Evolutionary conservation across 1,140 invertebrate species (phyloP).

Genomic region (Metopolophium dirhodum): DNA sequence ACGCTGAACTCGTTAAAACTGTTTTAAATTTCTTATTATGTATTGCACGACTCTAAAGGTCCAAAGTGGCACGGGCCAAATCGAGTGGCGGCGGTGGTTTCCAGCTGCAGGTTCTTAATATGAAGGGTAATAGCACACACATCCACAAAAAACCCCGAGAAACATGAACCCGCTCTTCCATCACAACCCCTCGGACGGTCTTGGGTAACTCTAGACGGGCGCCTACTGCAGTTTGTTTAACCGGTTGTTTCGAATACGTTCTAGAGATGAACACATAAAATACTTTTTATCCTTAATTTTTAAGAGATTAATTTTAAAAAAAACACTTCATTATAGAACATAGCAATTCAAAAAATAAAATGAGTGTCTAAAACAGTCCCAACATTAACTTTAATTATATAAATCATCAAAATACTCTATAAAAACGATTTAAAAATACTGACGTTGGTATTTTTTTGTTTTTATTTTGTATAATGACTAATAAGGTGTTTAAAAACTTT

Average conservation of each 20-base stretch:
- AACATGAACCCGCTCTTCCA: conserved; percentile 47
- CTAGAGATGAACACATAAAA: conserved; percentile 40
- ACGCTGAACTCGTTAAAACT: conserved; percentile 43
- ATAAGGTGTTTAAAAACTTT: background rate
- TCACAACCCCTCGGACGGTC: conserved; percentile 45
- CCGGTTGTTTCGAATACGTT: conserved; percentile 48
- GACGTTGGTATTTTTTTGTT: background rate
- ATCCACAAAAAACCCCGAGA: conserved; percentile 9
- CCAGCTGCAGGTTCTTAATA: conserved; percentile 56
- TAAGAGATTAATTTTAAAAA: conserved; percentile 15
- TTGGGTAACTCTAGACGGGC: conserved; percentile 48
- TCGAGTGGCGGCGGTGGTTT: background rate
- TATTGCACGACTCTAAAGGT: conserved; percentile 12
- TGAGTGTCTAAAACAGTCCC: background rate
- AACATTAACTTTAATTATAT: background rate
- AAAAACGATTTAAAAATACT: background rate
- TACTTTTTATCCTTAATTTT: conserved; percentile 12
- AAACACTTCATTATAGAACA: background rate
- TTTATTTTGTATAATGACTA: background rate
- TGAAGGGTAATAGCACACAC: conserved; percentile 25
- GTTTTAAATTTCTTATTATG: conserved; percentile 39
- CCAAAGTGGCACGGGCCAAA: conserved; percentile 54
- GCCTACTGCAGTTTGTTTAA: conserved; percentile 55
- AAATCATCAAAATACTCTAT: background rate
- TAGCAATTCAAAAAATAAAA: background rate